Percentiles rank a stretch among this genome's conserved stretches.
These are phyloP conservation scores for Ormyrus thymus DNA, from an alignment of 2,888 invertebrate genomes.

Conservation along the genomic window DNA sequence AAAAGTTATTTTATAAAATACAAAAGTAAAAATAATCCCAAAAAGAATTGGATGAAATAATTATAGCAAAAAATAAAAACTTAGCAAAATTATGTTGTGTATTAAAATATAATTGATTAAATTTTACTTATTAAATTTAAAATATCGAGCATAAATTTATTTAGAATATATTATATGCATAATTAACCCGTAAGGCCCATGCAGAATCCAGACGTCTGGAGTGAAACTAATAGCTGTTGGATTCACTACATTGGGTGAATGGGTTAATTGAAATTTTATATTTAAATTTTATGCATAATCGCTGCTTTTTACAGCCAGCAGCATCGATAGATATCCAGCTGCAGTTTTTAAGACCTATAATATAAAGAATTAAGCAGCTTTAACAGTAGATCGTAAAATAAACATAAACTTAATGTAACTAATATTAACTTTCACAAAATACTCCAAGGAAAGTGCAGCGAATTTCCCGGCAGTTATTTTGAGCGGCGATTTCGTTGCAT, in stretches of 20 bases:
- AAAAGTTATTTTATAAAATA: too few species aligned
- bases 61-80: too few species aligned
- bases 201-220: neutral
- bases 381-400: neutral
- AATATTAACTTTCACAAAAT: slow-evolving; percentile 45
- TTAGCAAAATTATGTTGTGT: too few species aligned
- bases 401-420: neutral
- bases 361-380: neutral
- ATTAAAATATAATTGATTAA: too few species aligned
- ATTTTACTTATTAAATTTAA: too few species aligned
- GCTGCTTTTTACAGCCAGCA: neutral
- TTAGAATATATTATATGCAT: neutral
- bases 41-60: too few species aligned
- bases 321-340: neutral
- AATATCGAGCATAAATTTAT: neutral
- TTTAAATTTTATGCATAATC: neutral
- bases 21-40: too few species aligned
- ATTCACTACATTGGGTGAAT: too few species aligned
- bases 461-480: slow-evolving; percentile 64
- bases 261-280: too few species aligned
- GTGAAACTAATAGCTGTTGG: neutral
- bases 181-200: neutral
- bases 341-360: neutral
- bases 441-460: slow-evolving; percentile 58
- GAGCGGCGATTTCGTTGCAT: slow-evolving; percentile 58